Evolutionary conservation across 2,797 vertebrate species (phyloP).

Genomic region (Loriculus beryllinus): DNA sequence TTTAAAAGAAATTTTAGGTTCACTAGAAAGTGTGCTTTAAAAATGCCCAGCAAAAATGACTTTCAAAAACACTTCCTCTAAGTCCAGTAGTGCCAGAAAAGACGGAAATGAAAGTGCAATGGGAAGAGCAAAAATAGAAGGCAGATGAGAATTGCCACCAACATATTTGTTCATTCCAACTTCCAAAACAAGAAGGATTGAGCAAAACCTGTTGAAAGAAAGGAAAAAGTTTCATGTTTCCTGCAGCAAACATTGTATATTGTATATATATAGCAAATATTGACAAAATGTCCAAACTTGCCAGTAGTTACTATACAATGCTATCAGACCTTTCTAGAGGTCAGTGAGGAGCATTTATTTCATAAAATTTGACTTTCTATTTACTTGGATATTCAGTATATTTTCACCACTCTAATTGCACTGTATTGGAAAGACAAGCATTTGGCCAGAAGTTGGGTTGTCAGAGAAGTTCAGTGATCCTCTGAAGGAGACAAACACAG

Average conservation of each 20-base stretch:
- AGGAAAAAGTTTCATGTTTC: not conserved
- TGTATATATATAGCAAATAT: not conserved
- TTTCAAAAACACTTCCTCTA: conserved; percentile 6
- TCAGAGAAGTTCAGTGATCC: not conserved
- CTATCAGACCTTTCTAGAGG: not conserved
- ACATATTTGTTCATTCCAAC: not conserved
- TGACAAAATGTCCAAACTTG: not conserved
- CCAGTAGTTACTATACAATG: not conserved
- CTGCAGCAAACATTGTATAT: not conserved
- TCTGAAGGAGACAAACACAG: not conserved
- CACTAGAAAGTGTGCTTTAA: not conserved
- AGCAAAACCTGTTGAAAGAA: not conserved
- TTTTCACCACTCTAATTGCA: not conserved
- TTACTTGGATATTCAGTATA: not conserved
- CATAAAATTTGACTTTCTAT: not conserved
- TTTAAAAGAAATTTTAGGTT: not conserved
- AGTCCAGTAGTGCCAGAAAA: not conserved
- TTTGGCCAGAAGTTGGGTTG: not conserved
- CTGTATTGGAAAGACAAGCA: not conserved
- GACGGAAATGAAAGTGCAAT: conserved; percentile 13
- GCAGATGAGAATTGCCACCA: not conserved
- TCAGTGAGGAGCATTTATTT: not conserved
- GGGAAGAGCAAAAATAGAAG: conserved; percentile 46
- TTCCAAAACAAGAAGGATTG: not conserved
- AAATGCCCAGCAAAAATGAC: not conserved